These are phyloP conservation scores for Heliconius hermathena DNA, from an alignment of 1,140 invertebrate genomes.

Conservation along the genomic window DNA sequence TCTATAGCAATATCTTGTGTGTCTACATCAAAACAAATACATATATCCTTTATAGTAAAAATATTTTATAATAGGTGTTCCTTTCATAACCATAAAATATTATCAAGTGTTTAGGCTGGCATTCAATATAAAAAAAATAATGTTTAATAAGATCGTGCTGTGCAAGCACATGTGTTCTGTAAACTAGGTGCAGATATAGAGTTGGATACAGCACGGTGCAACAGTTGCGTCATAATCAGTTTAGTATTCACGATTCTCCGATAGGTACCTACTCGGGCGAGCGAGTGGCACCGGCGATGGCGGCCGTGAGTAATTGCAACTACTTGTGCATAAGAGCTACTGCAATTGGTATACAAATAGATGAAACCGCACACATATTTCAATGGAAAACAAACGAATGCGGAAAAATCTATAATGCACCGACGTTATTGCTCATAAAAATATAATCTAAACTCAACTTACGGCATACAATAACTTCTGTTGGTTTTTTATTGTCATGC, in stretches of 20 bases:
- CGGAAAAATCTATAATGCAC: conserved; percentile 10
- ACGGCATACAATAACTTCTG: neutral
- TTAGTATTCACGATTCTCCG: conserved; percentile 14
- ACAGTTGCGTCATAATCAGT: conserved; percentile 12
- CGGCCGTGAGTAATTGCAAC: conserved; percentile 15
- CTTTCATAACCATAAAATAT: neutral
- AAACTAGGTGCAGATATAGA: neutral
- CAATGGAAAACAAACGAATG: conserved; percentile 4
- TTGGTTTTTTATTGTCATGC: neutral
- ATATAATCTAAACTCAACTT: conserved; percentile 14
- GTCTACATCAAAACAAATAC: neutral
- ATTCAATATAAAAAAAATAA: neutral
- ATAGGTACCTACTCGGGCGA: conserved; percentile 7
- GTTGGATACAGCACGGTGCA: conserved; percentile 8
- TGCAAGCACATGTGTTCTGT: neutral
- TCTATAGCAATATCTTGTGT: neutral
- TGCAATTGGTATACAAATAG: conserved; percentile 14
- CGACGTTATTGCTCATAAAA: conserved; percentile 12
- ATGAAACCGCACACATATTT: conserved; percentile 10
- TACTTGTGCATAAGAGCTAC: conserved; percentile 12
- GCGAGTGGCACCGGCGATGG: conserved; percentile 11
- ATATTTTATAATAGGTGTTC: neutral
- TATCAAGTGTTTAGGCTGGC: too few species aligned
- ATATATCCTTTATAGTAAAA: neutral
- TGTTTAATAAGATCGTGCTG: neutral